These are phyloP conservation scores for Esperia sulphurella DNA, from an alignment of 2,888 invertebrate genomes.

Conservation along the genomic window DNA sequence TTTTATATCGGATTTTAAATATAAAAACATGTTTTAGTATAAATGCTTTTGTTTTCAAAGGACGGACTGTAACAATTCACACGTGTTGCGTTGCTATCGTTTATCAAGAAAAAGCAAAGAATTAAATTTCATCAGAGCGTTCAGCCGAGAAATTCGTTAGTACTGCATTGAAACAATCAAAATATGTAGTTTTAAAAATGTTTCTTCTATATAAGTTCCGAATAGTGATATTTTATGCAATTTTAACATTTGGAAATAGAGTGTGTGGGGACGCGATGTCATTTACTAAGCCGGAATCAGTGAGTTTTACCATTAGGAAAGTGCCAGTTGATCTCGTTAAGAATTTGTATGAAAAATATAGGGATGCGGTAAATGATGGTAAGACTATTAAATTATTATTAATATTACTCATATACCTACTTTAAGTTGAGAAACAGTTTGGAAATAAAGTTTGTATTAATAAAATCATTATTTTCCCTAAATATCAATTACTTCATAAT, in stretches of 20 bases:
- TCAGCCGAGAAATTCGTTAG: conserved; percentile 28
- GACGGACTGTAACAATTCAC: background rate
- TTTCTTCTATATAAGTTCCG: conserved; percentile 5
- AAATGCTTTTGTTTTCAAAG: too few species aligned
- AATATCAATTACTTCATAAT: too few species aligned
- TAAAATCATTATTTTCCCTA: too few species aligned
- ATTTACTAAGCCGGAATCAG: background rate
- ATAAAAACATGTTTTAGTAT: too few species aligned
- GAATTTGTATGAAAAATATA: conserved; percentile 36
- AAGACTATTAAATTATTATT: conserved; percentile 6
- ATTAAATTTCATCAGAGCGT: conserved; percentile 45
- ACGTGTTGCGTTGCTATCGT: background rate
- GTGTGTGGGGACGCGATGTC: background rate
- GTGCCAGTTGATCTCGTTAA: conserved; percentile 23
- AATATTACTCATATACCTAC: background rate
- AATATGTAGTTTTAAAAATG: conserved; percentile 3
- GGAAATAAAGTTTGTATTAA: too few species aligned
- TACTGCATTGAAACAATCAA: conserved; percentile 14
- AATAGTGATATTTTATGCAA: background rate
- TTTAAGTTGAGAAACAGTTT: background rate
- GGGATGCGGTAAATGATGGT: conserved; percentile 36
- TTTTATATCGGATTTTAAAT: too few species aligned
- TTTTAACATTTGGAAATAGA: background rate
- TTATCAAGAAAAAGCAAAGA: conserved; percentile 10
- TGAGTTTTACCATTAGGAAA: background rate